A percentile compares a stretch with the other conserved stretches of the same genome.
phyloP scores from a whole-genome alignment of 2,113 vertebrate genomes.

The Tragelaphus strepsiceros region DNA sequence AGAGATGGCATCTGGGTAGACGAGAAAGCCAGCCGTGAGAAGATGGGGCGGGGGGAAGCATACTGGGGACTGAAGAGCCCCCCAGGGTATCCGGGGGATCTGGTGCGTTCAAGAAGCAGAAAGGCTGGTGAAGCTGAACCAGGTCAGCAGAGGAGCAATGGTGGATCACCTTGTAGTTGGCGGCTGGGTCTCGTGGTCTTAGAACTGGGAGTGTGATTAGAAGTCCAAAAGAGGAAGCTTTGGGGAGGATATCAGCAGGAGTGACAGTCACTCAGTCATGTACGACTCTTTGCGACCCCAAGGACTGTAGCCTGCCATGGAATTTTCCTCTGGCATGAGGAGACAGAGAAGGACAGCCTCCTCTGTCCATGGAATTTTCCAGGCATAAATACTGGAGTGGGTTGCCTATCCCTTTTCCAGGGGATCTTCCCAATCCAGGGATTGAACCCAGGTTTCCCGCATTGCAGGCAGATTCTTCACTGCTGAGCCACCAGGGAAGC shows the following conservation, averaged over 20 bases:
- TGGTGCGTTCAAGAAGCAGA: not conserved
- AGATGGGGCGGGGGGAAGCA: not conserved
- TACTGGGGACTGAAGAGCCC: not conserved
- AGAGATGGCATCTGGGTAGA: not conserved
- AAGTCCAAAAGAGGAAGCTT: not conserved
- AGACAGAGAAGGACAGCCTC: not conserved
- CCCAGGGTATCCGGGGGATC: not conserved
- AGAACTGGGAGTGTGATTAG: not conserved
- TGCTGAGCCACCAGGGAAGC: not conserved
- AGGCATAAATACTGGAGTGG: not conserved
- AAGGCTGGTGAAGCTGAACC: not conserved
- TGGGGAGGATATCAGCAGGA: not conserved
- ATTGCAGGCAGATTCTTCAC: not conserved
- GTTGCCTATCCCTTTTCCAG: not conserved
- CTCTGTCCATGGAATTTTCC: not conserved
- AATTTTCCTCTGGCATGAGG: not conserved
- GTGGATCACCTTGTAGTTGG: not conserved
- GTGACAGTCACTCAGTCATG: not conserved
- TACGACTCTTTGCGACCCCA: not conserved
- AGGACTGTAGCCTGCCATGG: not conserved
- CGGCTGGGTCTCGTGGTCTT: not conserved
- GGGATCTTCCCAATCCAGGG: not conserved
- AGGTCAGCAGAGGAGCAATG: not conserved
- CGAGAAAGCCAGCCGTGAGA: not conserved
- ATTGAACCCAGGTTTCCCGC: not conserved